Evolutionary conservation across 1,140 invertebrate genomes (phyloP).

Genomic region (Carposina sasakii): DNA sequence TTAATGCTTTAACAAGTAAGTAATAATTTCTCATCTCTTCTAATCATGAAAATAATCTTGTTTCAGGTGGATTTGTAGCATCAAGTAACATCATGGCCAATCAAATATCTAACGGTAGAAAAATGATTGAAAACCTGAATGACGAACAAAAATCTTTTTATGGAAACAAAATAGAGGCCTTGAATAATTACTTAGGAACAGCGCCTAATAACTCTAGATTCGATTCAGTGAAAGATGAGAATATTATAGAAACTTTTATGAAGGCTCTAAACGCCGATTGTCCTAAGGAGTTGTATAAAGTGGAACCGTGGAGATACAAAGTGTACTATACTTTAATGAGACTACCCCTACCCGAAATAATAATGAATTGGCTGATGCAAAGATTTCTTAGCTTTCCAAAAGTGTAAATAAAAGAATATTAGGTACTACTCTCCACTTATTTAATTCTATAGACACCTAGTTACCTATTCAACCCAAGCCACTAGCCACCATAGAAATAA

Average conservation of each 20-base stretch:
- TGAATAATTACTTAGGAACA: slow-evolving; percentile 43
- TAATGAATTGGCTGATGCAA: slow-evolving; percentile 43
- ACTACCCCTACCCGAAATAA: slow-evolving; percentile 44
- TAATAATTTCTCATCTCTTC: too few species aligned
- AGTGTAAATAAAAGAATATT: slow-evolving; percentile 11
- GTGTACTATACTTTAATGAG: slow-evolving; percentile 59
- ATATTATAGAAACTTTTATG: slow-evolving; percentile 55
- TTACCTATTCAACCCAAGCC: too few species aligned
- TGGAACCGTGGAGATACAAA: slow-evolving; percentile 59
- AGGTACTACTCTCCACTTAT: too few species aligned
- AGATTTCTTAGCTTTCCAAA: slow-evolving; percentile 49
- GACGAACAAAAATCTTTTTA: slow-evolving; percentile 51
- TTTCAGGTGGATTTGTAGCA: slow-evolving; percentile 53
- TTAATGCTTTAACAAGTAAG: too few species aligned
- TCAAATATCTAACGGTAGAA: slow-evolving; percentile 31
- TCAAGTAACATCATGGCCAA: slow-evolving; percentile 47
- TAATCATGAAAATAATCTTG: slow-evolving; percentile 12
- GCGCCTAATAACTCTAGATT: slow-evolving; percentile 28
- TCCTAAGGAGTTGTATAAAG: slow-evolving; percentile 52
- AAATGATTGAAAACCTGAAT: slow-evolving; percentile 44
- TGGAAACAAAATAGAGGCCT: slow-evolving; percentile 35
- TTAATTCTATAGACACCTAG: too few species aligned
- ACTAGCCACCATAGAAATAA: too few species aligned
- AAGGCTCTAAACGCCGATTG: slow-evolving; percentile 40
- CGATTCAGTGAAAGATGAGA: slow-evolving; percentile 50